phyloP scores from a whole-genome alignment of 2,113 vertebrate genomes.

The Gadus chalcogrammus region DNA sequence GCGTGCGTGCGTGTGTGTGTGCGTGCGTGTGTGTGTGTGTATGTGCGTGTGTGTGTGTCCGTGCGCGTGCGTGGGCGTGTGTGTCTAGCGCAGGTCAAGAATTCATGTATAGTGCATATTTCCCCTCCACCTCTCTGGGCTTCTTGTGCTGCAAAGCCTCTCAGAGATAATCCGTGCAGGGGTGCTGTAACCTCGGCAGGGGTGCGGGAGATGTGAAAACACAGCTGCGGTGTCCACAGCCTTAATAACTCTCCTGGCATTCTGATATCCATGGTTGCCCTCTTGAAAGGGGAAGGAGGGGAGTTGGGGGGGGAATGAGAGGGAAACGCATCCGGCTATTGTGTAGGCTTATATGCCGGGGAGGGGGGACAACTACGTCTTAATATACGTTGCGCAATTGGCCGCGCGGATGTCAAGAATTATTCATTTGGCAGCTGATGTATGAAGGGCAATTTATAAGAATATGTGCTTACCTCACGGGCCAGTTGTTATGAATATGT shows the following conservation, averaged over 20 bases:
- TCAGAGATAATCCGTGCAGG: conserved; percentile 48
- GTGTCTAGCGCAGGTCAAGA: conserved; percentile 17
- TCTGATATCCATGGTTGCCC: conserved; percentile 25
- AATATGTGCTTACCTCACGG: conserved; percentile 67
- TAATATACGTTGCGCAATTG: conserved; percentile 39
- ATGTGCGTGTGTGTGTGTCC: not conserved
- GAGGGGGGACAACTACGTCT: conserved; percentile 44
- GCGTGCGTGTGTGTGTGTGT: too few relatives aligned
- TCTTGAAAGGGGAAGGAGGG: conserved; percentile 6
- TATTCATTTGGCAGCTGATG: conserved; percentile 57
- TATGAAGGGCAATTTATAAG: conserved; percentile 52
- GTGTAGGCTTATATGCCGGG: conserved; percentile 1
- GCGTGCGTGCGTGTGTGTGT: not conserved
- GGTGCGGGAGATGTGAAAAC: conserved; percentile 48
- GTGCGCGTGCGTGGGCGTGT: not conserved
- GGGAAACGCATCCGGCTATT: conserved; percentile 29
- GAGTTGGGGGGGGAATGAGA: too few relatives aligned
- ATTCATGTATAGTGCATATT: conserved; percentile 13
- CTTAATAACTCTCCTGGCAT: conserved; percentile 35
- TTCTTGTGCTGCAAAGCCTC: conserved; percentile 34
- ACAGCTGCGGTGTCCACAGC: conserved; percentile 43
- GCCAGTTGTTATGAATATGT: conserved; percentile 61
- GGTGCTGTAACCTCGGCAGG: conserved; percentile 50
- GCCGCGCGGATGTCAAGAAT: conserved; percentile 31
- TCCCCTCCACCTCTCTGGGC: conserved; percentile 4